Conservation (phyloP, 2,113 vertebrate species). For the Ctenodactylus gundi region DNA sequence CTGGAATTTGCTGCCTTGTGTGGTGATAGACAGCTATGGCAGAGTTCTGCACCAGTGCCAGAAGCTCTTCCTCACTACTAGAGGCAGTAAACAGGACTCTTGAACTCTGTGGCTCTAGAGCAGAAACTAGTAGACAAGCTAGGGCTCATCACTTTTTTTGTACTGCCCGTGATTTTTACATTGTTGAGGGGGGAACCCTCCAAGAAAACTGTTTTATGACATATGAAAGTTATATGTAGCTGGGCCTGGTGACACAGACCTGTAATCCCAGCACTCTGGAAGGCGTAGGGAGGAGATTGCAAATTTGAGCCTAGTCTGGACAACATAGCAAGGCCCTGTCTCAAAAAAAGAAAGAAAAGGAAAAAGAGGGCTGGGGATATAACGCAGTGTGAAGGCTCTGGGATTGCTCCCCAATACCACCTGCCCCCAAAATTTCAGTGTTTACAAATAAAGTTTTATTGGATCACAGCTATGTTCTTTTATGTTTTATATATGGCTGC, state of each 20-base stretch:
- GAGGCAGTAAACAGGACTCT: not conserved
- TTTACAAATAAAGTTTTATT: conserved; percentile 37
- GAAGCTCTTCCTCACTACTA: not conserved
- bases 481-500: not conserved
- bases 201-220: conserved; percentile 9
- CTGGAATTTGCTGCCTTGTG: not conserved
- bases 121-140: not conserved
- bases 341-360: too few relatives aligned
- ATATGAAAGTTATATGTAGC: not conserved
- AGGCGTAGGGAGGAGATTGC: too few relatives aligned
- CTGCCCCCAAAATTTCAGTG: not conserved
- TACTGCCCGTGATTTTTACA: not conserved
- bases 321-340: too few relatives aligned
- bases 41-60: not conserved
- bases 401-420: too few relatives aligned
- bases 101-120: not conserved
- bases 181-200: not conserved
- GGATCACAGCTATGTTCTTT: not conserved
- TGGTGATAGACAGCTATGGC: not conserved
- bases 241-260: too few relatives aligned
- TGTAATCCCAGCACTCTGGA: too few relatives aligned
- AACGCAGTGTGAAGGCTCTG: too few relatives aligned
- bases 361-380: too few relatives aligned
- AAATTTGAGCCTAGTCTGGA: too few relatives aligned
- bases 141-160: not conserved